These are phyloP conservation scores for Apodemus agrarius DNA, from an alignment of 2,797 vertebrate genomes.

Conservation along the genomic window DNA sequence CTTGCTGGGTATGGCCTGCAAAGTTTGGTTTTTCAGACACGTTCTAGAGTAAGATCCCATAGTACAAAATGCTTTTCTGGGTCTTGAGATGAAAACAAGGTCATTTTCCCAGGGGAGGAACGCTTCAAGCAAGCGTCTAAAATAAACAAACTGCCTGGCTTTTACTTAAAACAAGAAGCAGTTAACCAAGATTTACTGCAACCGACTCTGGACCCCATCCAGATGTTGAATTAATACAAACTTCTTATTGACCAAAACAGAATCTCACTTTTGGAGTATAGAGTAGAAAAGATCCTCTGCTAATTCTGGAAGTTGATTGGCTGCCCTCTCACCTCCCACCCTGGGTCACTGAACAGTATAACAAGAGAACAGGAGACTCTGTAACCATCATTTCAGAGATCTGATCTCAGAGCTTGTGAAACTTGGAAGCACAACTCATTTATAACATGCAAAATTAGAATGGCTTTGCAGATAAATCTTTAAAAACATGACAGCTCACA, in stretches of 20 bases:
- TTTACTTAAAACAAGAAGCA: constrained; percentile 62
- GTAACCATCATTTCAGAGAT: neutral
- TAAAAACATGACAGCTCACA: neutral
- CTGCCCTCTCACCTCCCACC: neutral
- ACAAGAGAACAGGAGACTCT: constrained; percentile 44
- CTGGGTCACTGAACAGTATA: neutral
- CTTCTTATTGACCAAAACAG: constrained; percentile 66
- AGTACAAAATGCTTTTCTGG: constrained; percentile 65
- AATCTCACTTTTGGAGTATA: constrained; percentile 55
- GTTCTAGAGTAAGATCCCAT: constrained; percentile 72
- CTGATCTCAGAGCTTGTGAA: neutral
- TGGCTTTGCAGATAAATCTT: neutral
- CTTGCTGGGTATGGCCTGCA: neutral
- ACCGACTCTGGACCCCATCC: constrained; percentile 65
- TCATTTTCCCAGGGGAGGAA: constrained; percentile 80
- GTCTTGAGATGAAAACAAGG: constrained; percentile 78
- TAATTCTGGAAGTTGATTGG: constrained; percentile 12
- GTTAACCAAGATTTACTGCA: constrained; percentile 75
- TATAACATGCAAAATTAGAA: neutral
- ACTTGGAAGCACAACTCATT: neutral
- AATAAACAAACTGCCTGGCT: constrained; percentile 77
- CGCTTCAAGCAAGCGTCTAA: constrained; percentile 64
- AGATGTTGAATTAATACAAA: constrained; percentile 68
- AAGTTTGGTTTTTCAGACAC: constrained; percentile 54
- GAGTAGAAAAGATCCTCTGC: constrained; percentile 45